These are phyloP conservation scores for Microcebus griseorufus DNA, from an alignment of 2,113 vertebrate genomes.

Conservation along the genomic window DNA sequence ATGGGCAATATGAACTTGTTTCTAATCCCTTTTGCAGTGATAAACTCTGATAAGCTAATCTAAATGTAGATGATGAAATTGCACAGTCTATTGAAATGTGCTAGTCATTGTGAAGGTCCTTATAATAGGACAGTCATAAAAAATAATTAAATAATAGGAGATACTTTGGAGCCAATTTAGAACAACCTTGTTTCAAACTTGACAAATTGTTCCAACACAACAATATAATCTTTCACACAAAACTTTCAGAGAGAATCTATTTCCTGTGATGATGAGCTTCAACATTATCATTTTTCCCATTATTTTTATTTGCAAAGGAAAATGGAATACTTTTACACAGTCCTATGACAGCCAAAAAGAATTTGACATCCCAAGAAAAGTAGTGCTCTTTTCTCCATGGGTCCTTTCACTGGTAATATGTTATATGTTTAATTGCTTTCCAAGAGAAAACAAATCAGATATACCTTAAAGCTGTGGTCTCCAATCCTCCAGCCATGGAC, in stretches of 20 bases:
- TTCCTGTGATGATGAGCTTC: background rate
- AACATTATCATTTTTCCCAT: background rate
- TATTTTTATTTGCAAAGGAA: background rate
- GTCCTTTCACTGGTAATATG: background rate
- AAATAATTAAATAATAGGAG: background rate
- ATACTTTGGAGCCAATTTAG: background rate
- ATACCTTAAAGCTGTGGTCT: background rate
- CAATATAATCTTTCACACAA: background rate
- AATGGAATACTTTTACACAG: background rate
- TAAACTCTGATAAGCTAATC: background rate
- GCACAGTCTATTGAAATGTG: background rate
- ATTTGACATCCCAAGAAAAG: background rate
- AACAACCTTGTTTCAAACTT: background rate
- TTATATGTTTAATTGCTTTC: background rate
- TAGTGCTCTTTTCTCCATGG: background rate
- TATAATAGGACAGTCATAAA: background rate
- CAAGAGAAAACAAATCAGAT: constrained; percentile 45
- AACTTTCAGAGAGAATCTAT: background rate
- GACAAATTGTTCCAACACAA: background rate
- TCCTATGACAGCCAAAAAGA: background rate
- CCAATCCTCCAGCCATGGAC: no score
- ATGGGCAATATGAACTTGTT: background rate
- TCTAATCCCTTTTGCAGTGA: background rate
- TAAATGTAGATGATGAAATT: background rate
- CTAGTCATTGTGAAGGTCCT: background rate